Percentiles rank a stretch among this genome's conserved stretches.
Conservation (phyloP, 2,113 vertebrate species). For the Nymphicus hollandicus region DNA sequence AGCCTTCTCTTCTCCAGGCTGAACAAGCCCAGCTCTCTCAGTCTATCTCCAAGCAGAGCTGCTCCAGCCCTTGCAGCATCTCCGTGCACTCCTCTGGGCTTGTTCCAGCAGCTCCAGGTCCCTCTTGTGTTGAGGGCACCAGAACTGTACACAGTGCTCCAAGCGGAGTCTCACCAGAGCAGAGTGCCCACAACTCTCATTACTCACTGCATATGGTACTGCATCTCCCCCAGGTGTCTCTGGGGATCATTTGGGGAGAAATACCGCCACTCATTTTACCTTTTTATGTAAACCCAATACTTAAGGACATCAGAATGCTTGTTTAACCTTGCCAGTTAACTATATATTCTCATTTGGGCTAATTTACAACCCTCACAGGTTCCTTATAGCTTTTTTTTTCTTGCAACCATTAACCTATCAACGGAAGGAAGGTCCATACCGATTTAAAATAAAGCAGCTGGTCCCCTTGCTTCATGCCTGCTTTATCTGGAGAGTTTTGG, state of each 20-base stretch:
- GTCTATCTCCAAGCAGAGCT: neutral
- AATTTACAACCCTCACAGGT: neutral
- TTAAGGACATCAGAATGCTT: neutral
- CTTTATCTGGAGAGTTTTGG: neutral
- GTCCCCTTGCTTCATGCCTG: neutral
- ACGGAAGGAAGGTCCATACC: neutral
- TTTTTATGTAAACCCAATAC: neutral
- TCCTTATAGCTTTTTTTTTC: neutral
- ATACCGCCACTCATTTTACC: neutral
- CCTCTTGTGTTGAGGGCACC: neutral
- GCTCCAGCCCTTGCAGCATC: neutral
- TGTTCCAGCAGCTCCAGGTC: neutral
- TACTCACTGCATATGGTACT: neutral
- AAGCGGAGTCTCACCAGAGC: neutral
- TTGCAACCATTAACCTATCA: neutral
- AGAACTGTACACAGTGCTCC: neutral
- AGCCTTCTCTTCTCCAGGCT: neutral
- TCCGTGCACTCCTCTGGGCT: neutral
- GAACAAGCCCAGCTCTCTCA: neutral
- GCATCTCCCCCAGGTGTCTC: neutral
- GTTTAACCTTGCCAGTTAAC: neutral
- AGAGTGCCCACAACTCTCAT: neutral
- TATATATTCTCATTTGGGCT: neutral
- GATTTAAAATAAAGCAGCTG: neutral
- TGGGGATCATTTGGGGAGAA: neutral